Percentiles rank a stretch among this genome's conserved stretches.
phyloP scores from a whole-genome alignment of 1,140 invertebrate species.

The Sycophila sp. region DNA sequence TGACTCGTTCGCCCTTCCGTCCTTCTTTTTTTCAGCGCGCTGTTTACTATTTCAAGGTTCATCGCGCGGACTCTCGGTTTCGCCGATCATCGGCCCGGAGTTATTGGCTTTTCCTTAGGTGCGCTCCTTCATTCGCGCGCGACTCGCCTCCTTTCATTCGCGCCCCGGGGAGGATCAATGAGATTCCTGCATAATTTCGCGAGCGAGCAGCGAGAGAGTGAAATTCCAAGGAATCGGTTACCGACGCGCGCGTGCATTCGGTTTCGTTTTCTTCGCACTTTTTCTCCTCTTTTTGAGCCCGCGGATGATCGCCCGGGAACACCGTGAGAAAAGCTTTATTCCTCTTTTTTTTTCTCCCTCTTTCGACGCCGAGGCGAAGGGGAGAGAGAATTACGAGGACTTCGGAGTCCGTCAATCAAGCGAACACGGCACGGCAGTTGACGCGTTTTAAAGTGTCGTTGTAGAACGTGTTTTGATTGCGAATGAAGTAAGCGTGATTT shows the following conservation, averaged over 20 bases:
- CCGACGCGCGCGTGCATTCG: too few species aligned
- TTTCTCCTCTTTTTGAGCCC: neutral
- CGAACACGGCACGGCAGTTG: neutral
- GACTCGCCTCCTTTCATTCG: neutral
- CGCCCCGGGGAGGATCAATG: constrained; percentile 4
- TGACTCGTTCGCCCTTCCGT: too few species aligned
- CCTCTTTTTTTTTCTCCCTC: neutral
- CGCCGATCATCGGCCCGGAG: too few species aligned
- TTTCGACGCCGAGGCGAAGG: neutral
- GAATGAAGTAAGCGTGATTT: too few species aligned
- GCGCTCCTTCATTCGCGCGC: constrained; percentile 18
- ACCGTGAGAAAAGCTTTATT: neutral
- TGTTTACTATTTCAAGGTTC: too few species aligned
- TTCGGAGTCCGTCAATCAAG: neutral
- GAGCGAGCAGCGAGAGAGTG: neutral
- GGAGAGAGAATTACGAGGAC: neutral
- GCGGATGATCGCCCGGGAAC: neutral
- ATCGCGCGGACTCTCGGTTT: too few species aligned
- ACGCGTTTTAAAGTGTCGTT: neutral
- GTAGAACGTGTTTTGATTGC: neutral
- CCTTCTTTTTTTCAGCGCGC: too few species aligned
- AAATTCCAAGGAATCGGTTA: too few species aligned
- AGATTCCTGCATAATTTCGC: constrained; percentile 29
- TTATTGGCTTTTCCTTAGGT: too few species aligned
- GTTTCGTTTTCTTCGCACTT: too few species aligned